Base-by-base conservation (phyloP, 2,113 vertebrate species). In the Silurus meridionalis region DNA sequence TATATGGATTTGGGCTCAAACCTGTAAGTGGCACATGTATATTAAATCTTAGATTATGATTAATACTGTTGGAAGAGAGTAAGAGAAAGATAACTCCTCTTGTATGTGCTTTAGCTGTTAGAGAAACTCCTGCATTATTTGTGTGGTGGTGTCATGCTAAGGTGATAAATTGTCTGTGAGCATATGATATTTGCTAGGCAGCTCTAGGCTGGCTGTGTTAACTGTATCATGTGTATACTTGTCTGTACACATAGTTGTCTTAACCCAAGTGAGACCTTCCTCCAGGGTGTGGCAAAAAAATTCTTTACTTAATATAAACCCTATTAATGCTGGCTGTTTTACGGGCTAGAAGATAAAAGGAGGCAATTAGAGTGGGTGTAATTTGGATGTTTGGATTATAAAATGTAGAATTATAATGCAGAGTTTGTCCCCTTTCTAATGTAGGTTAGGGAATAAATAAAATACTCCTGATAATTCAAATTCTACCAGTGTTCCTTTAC, bases 221-320 rank as follows among this genome's bases (percentile, higher is more conserved):
- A 79, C 82, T 79, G 25, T 74, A 75, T 80, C 55, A 1, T 60
- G 81, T 55, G 69, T 82, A 69, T 87, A 77, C 88, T 64, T 87
- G 88, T 87, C 88, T 8, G 79, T 78, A 84, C 85, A 85, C 67
- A 87, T 89, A 83, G 25, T 80, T 58, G 64, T 71, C 69, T 74
- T 28, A 83, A 58, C 21, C 46, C 84, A n/a, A 83, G 57, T 74
- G 52, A 55, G 23, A 55, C 21, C 11, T 78, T 37, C 28, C 80
- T 89, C 5, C 13, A 82, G 83, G 85, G 88, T 82, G 88, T 89
- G 86, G 82, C 88, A 17, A n/a, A 69, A 25, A 52, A 37, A 55
- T 17, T 48, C 19, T 74, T 74, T 75, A 60, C 78, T 48, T 61
- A 48, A 80, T 66, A 77, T 37, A 50, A 64, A 85, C 37, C 8